A percentile compares a stretch with the other conserved stretches of the same genome.
Conservation (phyloP, 2,888 invertebrate species). For the Unio delphinus region DNA sequence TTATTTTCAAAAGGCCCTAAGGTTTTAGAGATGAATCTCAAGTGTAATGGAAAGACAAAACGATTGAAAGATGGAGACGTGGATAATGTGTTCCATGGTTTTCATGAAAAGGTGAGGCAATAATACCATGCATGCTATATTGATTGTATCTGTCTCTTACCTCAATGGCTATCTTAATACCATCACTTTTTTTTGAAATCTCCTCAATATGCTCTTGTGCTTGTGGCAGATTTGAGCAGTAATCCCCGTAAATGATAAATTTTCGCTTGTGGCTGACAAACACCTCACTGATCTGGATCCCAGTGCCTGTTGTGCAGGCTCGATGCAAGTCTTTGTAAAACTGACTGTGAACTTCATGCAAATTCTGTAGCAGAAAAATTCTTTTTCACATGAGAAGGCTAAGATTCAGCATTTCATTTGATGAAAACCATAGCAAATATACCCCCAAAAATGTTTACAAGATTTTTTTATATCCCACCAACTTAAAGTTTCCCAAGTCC, state of each 20-base stretch:
- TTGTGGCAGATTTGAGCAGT: slow-evolving; percentile 92
- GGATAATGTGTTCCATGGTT: background rate
- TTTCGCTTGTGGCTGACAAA: slow-evolving; percentile 93
- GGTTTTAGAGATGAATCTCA: too few relatives aligned
- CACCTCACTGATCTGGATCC: slow-evolving; percentile 49
- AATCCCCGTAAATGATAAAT: slow-evolving; percentile 94
- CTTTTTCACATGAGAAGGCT: background rate
- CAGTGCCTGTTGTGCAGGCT: slow-evolving; percentile 65
- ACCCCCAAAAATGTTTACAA: too few relatives aligned
- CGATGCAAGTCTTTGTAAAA: slow-evolving; percentile 85
- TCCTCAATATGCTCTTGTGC: slow-evolving; percentile 91
- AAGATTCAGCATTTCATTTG: too few relatives aligned
- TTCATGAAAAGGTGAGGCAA: background rate
- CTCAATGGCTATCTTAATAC: slow-evolving; percentile 73
- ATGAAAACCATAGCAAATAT: too few relatives aligned
- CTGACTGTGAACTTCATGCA: slow-evolving; percentile 88
- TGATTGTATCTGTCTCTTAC: slow-evolving; percentile 29
- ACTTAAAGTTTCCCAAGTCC: too few relatives aligned
- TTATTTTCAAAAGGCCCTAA: too few relatives aligned
- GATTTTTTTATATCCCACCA: too few relatives aligned
- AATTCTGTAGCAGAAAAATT: slow-evolving; percentile 76
- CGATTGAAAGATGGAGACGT: background rate
- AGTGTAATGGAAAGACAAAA: background rate
- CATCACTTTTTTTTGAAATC: slow-evolving; percentile 79
- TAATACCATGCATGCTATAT: background rate